Conservation (phyloP, 2,888 invertebrate species). For the Tinea trinotella region DNA sequence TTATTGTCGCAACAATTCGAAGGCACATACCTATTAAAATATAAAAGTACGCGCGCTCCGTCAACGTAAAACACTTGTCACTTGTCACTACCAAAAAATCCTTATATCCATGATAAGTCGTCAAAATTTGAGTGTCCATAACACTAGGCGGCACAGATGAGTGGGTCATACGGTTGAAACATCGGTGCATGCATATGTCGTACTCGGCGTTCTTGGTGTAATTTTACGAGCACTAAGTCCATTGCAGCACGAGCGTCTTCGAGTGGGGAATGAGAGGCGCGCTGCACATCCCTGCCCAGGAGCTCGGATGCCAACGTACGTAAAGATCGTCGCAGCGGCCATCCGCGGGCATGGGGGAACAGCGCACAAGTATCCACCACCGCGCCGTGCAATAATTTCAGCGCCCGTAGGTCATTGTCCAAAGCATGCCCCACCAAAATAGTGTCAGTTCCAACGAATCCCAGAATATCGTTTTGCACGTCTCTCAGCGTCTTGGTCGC, state of each 20-base stretch:
- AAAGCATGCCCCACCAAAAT: conserved; percentile 96
- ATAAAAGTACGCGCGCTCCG: conserved; percentile 62
- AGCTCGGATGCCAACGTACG: conserved; percentile 81
- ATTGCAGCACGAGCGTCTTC: conserved; percentile 95
- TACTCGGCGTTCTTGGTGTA: conserved; percentile 66
- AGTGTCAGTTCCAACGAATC: conserved; percentile 84
- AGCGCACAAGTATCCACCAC: conserved; percentile 92
- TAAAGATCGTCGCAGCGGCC: conserved; percentile 87
- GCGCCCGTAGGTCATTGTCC: conserved; percentile 91
- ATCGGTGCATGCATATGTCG: conserved; percentile 36
- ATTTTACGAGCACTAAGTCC: conserved; percentile 87
- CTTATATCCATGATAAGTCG: conserved; percentile 46
- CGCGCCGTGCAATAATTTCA: conserved; percentile 86
- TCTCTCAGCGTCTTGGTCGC: conserved; percentile 80
- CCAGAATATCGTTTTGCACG: conserved; percentile 89
- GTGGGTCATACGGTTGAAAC: conserved; percentile 58
- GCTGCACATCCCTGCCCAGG: conserved; percentile 88
- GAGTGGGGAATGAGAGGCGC: conserved; percentile 87
- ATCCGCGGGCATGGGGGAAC: conserved; percentile 89
- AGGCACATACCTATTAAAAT: conserved; percentile 52
- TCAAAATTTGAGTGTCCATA: conserved; percentile 32
- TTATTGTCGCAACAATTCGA: conserved; percentile 69
- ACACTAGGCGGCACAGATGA: conserved; percentile 58
- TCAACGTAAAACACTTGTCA: conserved; percentile 55
- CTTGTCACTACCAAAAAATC: conserved; percentile 37